Base-by-base conservation (phyloP, 1,140 invertebrate genomes). In the Pseudomyrmex pallidus region DNA sequence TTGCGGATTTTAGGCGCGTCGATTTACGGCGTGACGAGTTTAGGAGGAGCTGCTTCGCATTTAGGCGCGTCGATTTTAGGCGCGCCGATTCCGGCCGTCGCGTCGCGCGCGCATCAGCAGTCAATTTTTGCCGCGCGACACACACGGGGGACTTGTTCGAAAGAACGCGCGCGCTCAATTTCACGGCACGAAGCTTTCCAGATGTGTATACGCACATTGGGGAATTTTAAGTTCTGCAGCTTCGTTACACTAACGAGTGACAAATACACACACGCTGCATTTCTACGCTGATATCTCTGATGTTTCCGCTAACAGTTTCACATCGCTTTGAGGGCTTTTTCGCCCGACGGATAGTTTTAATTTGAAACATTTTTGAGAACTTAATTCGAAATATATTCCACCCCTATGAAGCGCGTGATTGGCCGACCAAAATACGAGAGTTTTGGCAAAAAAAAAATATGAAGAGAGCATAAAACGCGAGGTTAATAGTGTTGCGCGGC, bases 1-100 rank as follows among this genome's bases (percentile, higher is more conserved):
- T 13, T 70, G 57, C 78, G 70, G 70, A 80, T 82, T 82, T 82
- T 74, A 82, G 70, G 64, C 76, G 54, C 76, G 76, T 54, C 78
- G 59, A 74, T 74, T 62, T 44, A 68, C 74, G 62, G 61, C 46
- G 59, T 1, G 70, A 12, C 63, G 13, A 57, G 54, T 57, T 57
- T 57, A 57, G 54, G 54, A 13, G n/a, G 13, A 5, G 35, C 7
- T 35, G 35, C 35, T 35, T 35, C 62, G 46, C 66, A 20, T 15
- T 52, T 25, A 25, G 22, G 67, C 22, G 50, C 50, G 22, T 46
- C 63, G 52, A 56, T 12, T 54, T 54, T 61, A 50, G 57, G 57
- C 74, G 22, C 59, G 74, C 48, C 48, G n/a, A 54, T 50, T 66
- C 64, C 73, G 59, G n/a, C 66, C 44, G 25, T 48, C 20, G 22